Conservation (phyloP, 2,797 vertebrate species). For the Hylomyscus alleni region DNA sequence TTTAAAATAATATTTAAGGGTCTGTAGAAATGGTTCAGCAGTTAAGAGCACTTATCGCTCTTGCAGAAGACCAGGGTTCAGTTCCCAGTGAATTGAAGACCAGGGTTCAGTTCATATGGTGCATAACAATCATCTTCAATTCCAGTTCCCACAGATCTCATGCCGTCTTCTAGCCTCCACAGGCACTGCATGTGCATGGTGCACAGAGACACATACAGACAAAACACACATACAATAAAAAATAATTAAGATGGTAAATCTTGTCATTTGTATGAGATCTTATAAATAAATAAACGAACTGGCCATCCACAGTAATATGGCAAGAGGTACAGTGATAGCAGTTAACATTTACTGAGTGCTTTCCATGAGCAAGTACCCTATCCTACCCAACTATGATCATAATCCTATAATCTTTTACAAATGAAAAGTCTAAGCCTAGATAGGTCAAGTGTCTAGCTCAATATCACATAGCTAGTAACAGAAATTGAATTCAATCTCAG, state of each 20-base stretch:
- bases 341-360: conserved; percentile 48
- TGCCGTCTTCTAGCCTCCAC: not conserved
- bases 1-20: not conserved
- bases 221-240: not conserved
- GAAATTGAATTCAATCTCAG: conserved; percentile 56
- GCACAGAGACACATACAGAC: not conserved
- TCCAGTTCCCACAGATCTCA: not conserved
- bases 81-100: not conserved
- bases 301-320: not conserved
- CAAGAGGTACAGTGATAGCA: not conserved
- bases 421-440: conserved; percentile 11
- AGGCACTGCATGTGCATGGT: not conserved
- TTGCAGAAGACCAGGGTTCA: not conserved
- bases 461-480: not conserved
- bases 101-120: not conserved
- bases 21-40: not conserved
- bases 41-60: not conserved
- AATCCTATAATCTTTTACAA: conserved; percentile 33
- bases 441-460: conserved; percentile 38
- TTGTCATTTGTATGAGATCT: conserved; percentile 55
- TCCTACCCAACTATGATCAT: conserved; percentile 15
- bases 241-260: conserved; percentile 39
- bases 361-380: conserved; percentile 28
- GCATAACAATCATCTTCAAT: not conserved
- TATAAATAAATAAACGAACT: conserved; percentile 14